Conservation (phyloP, 2,888 invertebrate species). For the Syritta pipiens region DNA sequence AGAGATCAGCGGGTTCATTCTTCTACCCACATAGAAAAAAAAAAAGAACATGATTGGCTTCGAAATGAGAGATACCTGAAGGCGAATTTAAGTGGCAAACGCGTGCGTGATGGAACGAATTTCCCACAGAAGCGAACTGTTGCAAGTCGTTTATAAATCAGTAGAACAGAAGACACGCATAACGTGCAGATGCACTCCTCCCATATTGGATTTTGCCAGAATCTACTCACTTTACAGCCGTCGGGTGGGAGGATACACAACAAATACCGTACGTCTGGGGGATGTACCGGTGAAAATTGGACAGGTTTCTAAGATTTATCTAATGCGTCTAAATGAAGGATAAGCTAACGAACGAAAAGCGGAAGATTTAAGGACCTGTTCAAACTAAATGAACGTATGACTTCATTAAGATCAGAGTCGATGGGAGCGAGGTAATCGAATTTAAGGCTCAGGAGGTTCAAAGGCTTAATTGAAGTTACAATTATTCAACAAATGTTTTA, state of each 20-base stretch:
- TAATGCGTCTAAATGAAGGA: too few species aligned
- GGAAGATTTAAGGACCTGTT: too few species aligned
- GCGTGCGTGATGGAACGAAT: conserved; percentile 13
- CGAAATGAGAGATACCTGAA: neutral
- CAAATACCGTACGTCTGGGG: neutral
- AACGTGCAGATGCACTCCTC: conserved; percentile 23
- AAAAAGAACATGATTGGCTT: neutral
- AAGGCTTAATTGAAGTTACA: too few species aligned
- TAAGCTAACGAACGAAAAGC: too few species aligned
- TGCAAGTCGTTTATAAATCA: conserved; percentile 15
- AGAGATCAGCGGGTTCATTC: conserved; percentile 1
- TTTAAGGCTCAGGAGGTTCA: too few species aligned
- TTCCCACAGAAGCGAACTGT: neutral
- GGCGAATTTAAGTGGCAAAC: neutral
- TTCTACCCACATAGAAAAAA: conserved; percentile 4
- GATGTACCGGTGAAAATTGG: neutral
- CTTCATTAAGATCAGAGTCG: too few species aligned
- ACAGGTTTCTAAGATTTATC: neutral
- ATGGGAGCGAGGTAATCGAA: too few species aligned
- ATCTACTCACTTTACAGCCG: neutral
- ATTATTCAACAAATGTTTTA: too few species aligned
- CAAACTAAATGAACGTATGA: too few species aligned
- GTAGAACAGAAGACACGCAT: conserved; percentile 14
- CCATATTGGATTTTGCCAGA: conserved; percentile 14
- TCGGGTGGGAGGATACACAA: neutral